Base-by-base conservation (phyloP, 2,113 vertebrate species). In the Stomatorhinus ivindoensis region DNA sequence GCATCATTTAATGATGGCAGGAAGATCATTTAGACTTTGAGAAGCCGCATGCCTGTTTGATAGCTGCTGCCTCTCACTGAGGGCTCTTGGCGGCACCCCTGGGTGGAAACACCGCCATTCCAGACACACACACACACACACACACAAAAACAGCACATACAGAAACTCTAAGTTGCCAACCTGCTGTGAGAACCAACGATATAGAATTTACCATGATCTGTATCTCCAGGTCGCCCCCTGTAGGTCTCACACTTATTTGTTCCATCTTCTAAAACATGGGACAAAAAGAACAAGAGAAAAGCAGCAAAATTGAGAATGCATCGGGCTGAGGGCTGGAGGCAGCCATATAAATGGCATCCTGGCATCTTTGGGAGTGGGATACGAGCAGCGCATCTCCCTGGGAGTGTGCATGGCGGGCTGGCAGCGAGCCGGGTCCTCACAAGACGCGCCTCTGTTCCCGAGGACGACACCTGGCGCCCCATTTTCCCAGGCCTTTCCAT, bases 401-500 rank as follows among this genome's bases (percentile, higher is more conserved):
- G 61, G 61, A 31, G 61, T 69, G 3, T 69, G 61, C n/a, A 10
- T 31, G 61, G 27, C 10, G 27, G n/a, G 8, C 61, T 69, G 61
- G 61, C 61, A 69, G 61, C 3, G 9, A 31, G 44, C 80, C 21
- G 9, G 2, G 21, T 88, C 58, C 13, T 44, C 58, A 53, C 19
- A 69, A 44, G 55, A 31, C 39, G 13, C 88, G 91, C 90, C 91
- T 47, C 89, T 92, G 92, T 94, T 94, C 95, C 94, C 93, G 94
- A 94, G 94, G 93, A 93, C 94, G 95, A 95, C 95, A 95, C 93
- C 95, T 95, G 94, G 95, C 94, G 95, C 93, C 92, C 94, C 92
- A 93, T 93, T 93, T 95, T 92, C 92, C 89, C 85, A 92, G 91
- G 92, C 92, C 90, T 27, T 69, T 69, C 61, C 61, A 69, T 69